A percentile compares a stretch with the other conserved stretches of the same genome.
Evolutionary conservation across 2,113 vertebrate species (phyloP).

Genomic region (Pelecanoides urinatrix): DNA sequence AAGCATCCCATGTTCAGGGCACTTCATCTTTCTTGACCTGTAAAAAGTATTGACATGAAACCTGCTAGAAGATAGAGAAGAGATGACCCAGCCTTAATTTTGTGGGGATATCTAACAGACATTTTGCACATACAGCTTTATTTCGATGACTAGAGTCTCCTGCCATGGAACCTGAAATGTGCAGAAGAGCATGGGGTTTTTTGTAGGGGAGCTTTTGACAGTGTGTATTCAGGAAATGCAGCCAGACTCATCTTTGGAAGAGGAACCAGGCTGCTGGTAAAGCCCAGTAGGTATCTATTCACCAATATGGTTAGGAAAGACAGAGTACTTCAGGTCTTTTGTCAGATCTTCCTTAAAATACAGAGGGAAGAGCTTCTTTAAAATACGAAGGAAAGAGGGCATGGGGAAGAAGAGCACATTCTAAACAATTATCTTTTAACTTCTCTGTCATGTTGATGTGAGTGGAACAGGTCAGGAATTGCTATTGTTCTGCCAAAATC

Average conservation of each 20-base stretch:
- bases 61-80: not conserved
- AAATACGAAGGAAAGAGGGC: not conserved
- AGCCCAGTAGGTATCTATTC: not conserved
- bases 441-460: not conserved
- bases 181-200: not conserved
- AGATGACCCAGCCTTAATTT: not conserved
- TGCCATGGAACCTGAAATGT: not conserved
- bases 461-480: not conserved
- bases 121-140: not conserved
- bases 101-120: not conserved
- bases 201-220: not conserved
- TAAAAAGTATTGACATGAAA: not conserved
- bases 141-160: not conserved
- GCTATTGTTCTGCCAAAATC: not conserved
- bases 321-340: not conserved
- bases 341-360: not conserved
- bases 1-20: not conserved
- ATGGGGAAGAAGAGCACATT: not conserved
- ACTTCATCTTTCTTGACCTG: not conserved
- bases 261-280: not conserved
- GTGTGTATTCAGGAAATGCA: not conserved
- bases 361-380: not conserved
- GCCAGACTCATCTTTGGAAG: not conserved
- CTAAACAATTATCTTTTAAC: not conserved
- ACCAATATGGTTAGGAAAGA: not conserved